Base-by-base conservation (phyloP, 2,888 invertebrate species). In the Parnassius glacialis region DNA sequence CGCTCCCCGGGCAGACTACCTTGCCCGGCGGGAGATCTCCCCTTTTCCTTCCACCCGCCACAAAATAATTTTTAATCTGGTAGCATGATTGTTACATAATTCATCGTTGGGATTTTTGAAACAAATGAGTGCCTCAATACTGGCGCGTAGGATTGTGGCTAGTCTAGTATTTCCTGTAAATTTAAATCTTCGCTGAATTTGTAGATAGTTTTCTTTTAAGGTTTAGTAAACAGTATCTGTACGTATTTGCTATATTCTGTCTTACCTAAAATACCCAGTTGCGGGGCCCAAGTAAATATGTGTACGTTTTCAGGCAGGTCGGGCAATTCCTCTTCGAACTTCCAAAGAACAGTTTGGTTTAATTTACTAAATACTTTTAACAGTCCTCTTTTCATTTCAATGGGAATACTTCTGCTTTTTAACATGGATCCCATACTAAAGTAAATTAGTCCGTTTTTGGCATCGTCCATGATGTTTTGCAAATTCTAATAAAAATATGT, bases 381-480 rank as follows among this genome's bases (percentile, higher is more conserved):
- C 10, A 92, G 68, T 0, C 70, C 73, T 9, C 63, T 66, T 61
- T 82, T 84, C 1, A 81, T 61, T 34, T 78, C 70, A 0, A 76
- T 75, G 0, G 90, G 84, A 65, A 92, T 74, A 0, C 74, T 68
- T 16, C 76, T 81, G 57, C 86, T 84, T 51, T 76, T 80, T 12
- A 91, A 60, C 48, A 83, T 84, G 0, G 90, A 84, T 1, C 92
- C 92, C 83, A 92, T 78, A 61, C 92, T 92, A 70, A 92, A 92
- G 74, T 85, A 90, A 45, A 92, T 83, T 0, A 89, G 84, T 1
- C 92, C 92, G 57, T 90, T 59, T 60, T 80, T 80, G 0, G 92
- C 77, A 2, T 73, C 73, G 56, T 92, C 86, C 71, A 92, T 72
- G 9, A 89, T 74, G 60, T 81, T 51, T 54, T 62, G 57, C 11